Evolutionary conservation across 2,888 invertebrate species (phyloP).

Genomic region (Tortrix viridana): DNA sequence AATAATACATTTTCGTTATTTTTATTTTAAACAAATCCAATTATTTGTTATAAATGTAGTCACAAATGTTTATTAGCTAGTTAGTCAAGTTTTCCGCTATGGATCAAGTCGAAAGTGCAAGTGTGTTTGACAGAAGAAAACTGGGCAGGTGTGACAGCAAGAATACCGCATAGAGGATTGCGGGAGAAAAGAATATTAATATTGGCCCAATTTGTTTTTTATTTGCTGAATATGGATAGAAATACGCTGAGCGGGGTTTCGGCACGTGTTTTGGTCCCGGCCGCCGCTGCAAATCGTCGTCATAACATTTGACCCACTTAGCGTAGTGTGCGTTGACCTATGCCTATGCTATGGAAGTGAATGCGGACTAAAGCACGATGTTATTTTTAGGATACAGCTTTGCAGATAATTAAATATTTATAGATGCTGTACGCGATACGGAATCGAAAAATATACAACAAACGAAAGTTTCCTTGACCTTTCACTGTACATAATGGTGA

Average conservation of each 20-base stretch:
- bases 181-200: constrained; percentile 53
- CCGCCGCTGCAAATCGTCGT: constrained; percentile 58
- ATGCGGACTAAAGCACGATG: constrained; percentile 77
- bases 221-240: constrained; percentile 47
- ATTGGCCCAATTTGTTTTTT: constrained; percentile 46
- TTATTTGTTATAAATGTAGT: constrained; percentile 55
- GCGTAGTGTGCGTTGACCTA: constrained; percentile 81
- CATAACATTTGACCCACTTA: constrained; percentile 81
- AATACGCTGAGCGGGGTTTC: constrained; percentile 44
- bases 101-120: constrained; percentile 54
- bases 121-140: constrained; percentile 55
- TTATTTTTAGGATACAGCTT: constrained; percentile 82
- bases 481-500: constrained; percentile 61
- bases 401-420: constrained; percentile 83
- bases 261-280: constrained; percentile 43
- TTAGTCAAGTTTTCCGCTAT: constrained; percentile 52
- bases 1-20: constrained; percentile 67
- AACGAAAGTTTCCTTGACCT: constrained; percentile 55
- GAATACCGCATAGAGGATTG: constrained; percentile 73
- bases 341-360: constrained; percentile 70
- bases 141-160: constrained; percentile 64
- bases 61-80: constrained; percentile 62
- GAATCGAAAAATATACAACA: constrained; percentile 56
- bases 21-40: constrained; percentile 61
- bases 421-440: constrained; percentile 69